These are phyloP conservation scores for Cyclina sinensis DNA, from an alignment of 1,140 invertebrate genomes.

Conservation along the genomic window DNA sequence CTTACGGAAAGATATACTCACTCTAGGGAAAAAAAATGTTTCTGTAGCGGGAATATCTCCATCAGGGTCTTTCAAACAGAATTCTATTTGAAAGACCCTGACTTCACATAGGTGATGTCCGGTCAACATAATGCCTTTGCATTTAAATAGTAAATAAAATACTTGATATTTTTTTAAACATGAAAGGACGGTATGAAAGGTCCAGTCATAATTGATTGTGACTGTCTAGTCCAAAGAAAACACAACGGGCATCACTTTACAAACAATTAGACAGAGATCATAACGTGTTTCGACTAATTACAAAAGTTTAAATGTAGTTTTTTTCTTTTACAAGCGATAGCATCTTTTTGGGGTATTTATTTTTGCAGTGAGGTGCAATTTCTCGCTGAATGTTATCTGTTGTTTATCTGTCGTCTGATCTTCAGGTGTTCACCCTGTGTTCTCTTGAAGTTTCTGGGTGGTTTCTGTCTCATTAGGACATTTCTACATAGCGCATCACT, in stretches of 20 bases:
- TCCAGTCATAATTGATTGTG: too few species aligned
- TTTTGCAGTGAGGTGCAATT: slow-evolving; percentile 33
- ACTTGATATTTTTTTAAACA: too few species aligned
- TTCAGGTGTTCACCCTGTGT: not conserved
- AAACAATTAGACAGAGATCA: slow-evolving; percentile 28
- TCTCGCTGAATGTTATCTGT: slow-evolving; percentile 3
- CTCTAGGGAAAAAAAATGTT: too few species aligned
- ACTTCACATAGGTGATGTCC: too few species aligned
- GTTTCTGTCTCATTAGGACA: not conserved
- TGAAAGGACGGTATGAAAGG: too few species aligned
- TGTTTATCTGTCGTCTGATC: not conserved
- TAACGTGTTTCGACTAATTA: slow-evolving; percentile 28
- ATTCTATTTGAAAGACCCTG: too few species aligned
- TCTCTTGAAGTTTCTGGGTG: slow-evolving; percentile 2
- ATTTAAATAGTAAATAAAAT: too few species aligned
- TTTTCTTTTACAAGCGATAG: not conserved
- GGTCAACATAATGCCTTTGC: too few species aligned
- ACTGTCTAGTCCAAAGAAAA: too few species aligned
- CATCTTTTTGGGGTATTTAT: slow-evolving; percentile 1
- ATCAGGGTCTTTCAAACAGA: too few species aligned
- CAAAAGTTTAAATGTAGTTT: slow-evolving; percentile 1
- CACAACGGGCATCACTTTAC: not conserved
- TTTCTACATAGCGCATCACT: not conserved
- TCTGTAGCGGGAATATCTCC: too few species aligned
- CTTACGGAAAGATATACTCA: too few species aligned